Percentiles rank a stretch among this genome's conserved stretches.
Evolutionary conservation across 2,113 vertebrate species (phyloP).

Genomic region (Malaclemys terrapin): DNA sequence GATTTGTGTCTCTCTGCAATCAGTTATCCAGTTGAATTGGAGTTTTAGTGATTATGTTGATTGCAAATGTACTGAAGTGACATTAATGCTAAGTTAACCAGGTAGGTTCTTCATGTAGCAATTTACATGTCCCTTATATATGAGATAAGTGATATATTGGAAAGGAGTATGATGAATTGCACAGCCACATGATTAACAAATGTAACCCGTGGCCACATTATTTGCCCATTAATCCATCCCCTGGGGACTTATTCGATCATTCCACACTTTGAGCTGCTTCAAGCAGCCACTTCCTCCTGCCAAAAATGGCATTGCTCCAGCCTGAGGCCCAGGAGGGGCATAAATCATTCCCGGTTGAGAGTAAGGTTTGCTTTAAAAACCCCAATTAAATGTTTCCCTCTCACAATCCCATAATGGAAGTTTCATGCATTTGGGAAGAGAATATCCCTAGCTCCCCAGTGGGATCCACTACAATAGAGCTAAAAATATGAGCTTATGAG

Average conservation of each 20-base stretch:
- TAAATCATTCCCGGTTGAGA: background rate
- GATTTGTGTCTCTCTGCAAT: background rate
- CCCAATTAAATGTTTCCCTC: background rate
- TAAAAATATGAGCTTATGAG: background rate
- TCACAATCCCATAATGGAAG: background rate
- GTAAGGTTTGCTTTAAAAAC: background rate
- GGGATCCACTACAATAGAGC: background rate
- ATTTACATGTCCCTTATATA: background rate
- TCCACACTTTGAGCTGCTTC: background rate
- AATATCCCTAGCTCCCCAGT: background rate
- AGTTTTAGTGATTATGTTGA: background rate
- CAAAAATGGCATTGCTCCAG: background rate
- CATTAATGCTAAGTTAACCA: background rate
- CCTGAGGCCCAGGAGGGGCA: background rate
- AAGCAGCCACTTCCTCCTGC: background rate
- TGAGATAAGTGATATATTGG: background rate
- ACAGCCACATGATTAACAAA: background rate
- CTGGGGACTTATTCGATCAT: background rate
- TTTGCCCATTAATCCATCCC: background rate
- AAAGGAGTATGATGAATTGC: background rate
- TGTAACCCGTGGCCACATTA: background rate
- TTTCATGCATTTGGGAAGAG: background rate
- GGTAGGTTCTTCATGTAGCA: background rate
- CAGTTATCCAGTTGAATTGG: background rate
- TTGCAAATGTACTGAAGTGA: background rate